Evolutionary conservation across 2,797 vertebrate genomes (phyloP).

Genomic region (Aviceda leuphotes): DNA sequence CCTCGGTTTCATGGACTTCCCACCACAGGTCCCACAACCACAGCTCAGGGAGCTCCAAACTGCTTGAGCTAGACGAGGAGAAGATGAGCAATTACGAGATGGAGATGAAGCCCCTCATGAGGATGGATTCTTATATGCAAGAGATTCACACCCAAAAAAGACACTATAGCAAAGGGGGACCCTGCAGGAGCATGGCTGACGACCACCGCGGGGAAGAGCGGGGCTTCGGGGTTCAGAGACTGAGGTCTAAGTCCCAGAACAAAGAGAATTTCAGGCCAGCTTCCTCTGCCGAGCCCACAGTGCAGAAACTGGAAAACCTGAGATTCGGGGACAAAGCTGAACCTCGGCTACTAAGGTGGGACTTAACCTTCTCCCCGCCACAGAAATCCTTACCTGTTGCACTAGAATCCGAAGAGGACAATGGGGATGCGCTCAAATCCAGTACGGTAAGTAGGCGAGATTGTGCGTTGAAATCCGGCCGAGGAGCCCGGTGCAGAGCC

Average conservation of each 20-base stretch:
- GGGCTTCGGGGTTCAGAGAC: conserved; percentile 83
- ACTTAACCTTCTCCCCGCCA: conserved; percentile 92
- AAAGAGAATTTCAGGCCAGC: conserved; percentile 86
- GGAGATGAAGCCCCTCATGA: conserved; percentile 97
- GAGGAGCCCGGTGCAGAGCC: not conserved
- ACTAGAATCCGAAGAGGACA: conserved; percentile 86
- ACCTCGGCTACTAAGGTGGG: conserved; percentile 88
- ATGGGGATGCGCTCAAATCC: conserved; percentile 85
- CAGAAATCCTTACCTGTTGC: conserved; percentile 92
- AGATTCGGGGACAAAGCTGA: conserved; percentile 88
- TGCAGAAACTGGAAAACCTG: conserved; percentile 90
- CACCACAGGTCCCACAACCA: conserved; percentile 87
- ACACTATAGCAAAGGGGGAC: conserved; percentile 80
- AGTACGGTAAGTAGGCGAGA: conserved; percentile 84
- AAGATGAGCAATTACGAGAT: conserved; percentile 96
- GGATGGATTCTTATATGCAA: conserved; percentile 87
- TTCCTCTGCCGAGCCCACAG: conserved; percentile 78
- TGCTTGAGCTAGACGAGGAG: conserved; percentile 93
- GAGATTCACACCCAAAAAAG: conserved; percentile 85
- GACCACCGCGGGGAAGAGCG: conserved; percentile 85
- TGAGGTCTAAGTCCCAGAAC: conserved; percentile 86
- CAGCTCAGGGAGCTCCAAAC: conserved; percentile 83
- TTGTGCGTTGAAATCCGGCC: accelerated
- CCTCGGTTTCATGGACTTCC: conserved; percentile 87
- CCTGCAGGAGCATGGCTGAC: conserved; percentile 76